These are phyloP conservation scores for Dyspetes luteomarginatus DNA, from an alignment of 2,888 invertebrate species.

Conservation along the genomic window DNA sequence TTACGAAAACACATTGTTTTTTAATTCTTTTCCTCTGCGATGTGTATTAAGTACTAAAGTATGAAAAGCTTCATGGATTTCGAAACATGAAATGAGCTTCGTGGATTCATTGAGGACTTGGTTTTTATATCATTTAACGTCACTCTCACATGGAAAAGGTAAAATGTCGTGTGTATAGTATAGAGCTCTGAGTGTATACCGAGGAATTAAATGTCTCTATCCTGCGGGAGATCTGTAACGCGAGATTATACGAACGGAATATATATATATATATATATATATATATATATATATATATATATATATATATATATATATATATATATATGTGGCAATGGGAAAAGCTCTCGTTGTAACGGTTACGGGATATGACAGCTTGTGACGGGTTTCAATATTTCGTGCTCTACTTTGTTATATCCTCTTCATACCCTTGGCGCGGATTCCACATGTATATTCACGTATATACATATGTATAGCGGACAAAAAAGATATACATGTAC, in stretches of 20 bases:
- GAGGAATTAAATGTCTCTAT: constrained; percentile 47
- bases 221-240: constrained; percentile 22
- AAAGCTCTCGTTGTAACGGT: constrained; percentile 25
- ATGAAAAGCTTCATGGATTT: not conserved
- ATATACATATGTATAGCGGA: constrained; percentile 5
- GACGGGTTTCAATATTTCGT: constrained; percentile 51
- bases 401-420: constrained; percentile 4
- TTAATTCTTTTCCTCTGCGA: not conserved
- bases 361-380: constrained; percentile 54
- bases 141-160: not conserved
- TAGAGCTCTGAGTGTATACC: constrained; percentile 13
- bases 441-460: not conserved
- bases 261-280: not conserved
- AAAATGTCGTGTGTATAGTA: not conserved
- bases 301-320: not conserved
- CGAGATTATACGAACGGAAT: not conserved
- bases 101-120: not conserved
- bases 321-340: not conserved
- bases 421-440: not conserved
- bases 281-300: not conserved
- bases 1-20: not conserved
- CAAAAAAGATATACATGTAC: too few species aligned
- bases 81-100: too few species aligned
- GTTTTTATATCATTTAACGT: not conserved
- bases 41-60: not conserved